phyloP scores from a whole-genome alignment of 2,888 invertebrate species.

The Macrophya alboannulata region DNA sequence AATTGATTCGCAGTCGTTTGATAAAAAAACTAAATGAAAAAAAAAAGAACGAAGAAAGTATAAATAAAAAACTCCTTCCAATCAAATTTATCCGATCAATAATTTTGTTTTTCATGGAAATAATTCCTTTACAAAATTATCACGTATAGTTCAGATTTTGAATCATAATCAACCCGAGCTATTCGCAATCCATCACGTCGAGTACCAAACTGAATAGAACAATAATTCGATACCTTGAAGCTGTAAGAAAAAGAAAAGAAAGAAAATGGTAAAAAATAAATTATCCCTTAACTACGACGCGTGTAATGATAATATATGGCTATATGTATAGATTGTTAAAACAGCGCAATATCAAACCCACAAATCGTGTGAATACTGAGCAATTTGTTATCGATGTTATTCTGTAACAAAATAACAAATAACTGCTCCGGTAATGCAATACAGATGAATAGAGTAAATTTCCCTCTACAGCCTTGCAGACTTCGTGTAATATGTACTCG shows the following conservation, averaged over 20 bases:
- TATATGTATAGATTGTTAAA: neutral
- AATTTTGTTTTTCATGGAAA: neutral
- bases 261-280: too few species aligned
- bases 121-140: neutral
- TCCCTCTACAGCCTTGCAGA: neutral
- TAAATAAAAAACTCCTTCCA: neutral
- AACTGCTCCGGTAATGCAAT: neutral
- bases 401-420: neutral
- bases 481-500: neutral
- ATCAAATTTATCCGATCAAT: neutral
- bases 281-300: too few species aligned
- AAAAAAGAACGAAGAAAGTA: too few species aligned
- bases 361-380: neutral
- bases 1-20: conserved; percentile 26
- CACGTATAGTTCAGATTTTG: neutral
- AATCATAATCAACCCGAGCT: neutral
- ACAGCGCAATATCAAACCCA: neutral
- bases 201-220: too few species aligned
- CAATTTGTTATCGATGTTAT: neutral
- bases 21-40: neutral
- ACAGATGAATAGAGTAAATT: neutral
- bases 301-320: neutral
- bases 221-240: too few species aligned
- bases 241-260: neutral
- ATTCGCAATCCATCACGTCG: neutral